Evolutionary conservation across 2,797 vertebrate genomes (phyloP), one percentile per base, ranked within the genome.

Genomic region (Tragopan temminckii): DNA sequence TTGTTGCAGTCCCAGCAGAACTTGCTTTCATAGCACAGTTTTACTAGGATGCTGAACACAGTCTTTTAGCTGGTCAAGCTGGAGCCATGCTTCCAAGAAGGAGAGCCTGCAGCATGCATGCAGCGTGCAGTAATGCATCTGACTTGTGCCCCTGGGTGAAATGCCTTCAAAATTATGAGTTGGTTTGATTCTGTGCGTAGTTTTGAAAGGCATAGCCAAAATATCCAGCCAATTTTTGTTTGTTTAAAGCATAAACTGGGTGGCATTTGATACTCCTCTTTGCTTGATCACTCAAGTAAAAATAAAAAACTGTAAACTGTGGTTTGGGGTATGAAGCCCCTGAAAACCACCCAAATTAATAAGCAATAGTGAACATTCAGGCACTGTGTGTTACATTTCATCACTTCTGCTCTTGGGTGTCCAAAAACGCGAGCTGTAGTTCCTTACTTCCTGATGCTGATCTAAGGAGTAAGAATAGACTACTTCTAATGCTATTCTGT

Each of bases 81-180:
- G 64, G 63, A 95, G 88, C 89, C 92, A 95, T 94, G 95, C 95
- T 91, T 84, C 67, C 85, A 92, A 79, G 82, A 57, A 94, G 27
- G 58, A 72, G 87, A 89, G 85, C 85, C 85, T 77, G 77, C 80
- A 79, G 94, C 92, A 90, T 92, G 95, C 93, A 95, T 94, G 94
- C 90, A 89, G 74, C 67, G 2, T 93, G 94, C 94, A 95, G 70
- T 74, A 74, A 88, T 69, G 94, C 80, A 83, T 88, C 36, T 46
- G 55, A 79, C 52, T 94, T 79, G 82, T 93, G 91, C 88, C 89
- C 87, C 80, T 84, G 93, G 70, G 72, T 92, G 80, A 95, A 92
- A 92, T 94, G 91, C 45, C 90, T 95, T 77, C 43, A 48, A 88
- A 91, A 86, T 58, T 93, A 74, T 79, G 9, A 43, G 64, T 3